phyloP scores from a whole-genome alignment of 1,140 invertebrate species.

The Cataglyphis hispanica region DNA sequence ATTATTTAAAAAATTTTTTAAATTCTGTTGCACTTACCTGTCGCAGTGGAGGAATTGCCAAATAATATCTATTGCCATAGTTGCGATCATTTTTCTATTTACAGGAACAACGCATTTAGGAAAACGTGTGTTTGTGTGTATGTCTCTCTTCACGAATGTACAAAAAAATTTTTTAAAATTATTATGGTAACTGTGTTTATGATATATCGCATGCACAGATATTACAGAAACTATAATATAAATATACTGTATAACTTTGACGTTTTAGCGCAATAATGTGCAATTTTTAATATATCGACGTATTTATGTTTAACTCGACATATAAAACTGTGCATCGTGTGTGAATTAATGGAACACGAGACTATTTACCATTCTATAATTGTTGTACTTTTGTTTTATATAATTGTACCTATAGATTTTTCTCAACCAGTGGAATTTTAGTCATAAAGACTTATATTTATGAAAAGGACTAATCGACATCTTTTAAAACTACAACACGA shows the following conservation, averaged over 20 bases:
- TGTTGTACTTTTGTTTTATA: slow-evolving; percentile 29
- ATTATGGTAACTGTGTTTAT: background rate
- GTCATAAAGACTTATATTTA: background rate
- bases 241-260: slow-evolving; percentile 3
- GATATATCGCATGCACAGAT: slow-evolving; percentile 1
- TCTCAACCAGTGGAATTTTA: background rate
- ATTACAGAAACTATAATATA: slow-evolving; percentile 22
- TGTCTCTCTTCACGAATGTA: background rate
- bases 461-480: background rate
- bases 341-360: background rate
- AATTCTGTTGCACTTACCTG: background rate
- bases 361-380: background rate
- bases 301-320: background rate
- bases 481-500: background rate
- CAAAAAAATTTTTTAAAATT: slow-evolving; percentile 11
- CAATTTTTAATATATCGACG: slow-evolving; percentile 14
- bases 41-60: background rate
- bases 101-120: background rate
- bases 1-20: background rate
- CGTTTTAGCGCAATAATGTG: slow-evolving; percentile 13
- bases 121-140: background rate
- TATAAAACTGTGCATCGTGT: background rate
- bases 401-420: background rate
- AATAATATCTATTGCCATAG: background rate
- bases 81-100: background rate